Conservation (phyloP, 2,113 vertebrate genomes). For the Tichodroma muraria region DNA sequence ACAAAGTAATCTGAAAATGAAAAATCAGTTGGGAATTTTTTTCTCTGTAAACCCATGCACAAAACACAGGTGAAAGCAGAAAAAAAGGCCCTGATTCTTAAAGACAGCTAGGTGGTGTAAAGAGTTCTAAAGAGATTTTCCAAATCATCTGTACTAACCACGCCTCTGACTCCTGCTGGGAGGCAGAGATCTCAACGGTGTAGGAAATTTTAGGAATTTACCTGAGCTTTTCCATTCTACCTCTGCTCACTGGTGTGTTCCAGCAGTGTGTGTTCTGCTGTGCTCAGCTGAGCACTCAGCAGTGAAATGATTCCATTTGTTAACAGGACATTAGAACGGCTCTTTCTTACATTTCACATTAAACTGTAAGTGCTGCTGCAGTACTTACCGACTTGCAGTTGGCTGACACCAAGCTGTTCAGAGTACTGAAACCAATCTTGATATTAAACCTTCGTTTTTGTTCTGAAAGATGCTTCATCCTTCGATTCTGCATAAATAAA, state of each 20-base stretch:
- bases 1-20: neutral
- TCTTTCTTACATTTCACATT: neutral
- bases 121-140: neutral
- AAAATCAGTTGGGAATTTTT: neutral
- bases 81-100: neutral
- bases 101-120: neutral
- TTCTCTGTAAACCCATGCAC: neutral
- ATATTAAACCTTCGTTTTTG: conserved; percentile 94
- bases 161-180: neutral
- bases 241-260: neutral
- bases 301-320: neutral
- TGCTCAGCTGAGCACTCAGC: neutral
- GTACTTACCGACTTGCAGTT: conserved; percentile 78
- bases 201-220: neutral
- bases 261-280: neutral
- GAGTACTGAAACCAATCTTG: conserved; percentile 85
- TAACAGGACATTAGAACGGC: neutral
- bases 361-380: neutral
- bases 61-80: neutral
- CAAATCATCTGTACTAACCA: neutral
- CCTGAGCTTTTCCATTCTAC: neutral
- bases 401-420: conserved; percentile 83
- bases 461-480: conserved; percentile 87
- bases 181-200: neutral
- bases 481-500: conserved; percentile 74